Base-by-base conservation (phyloP, 1,140 invertebrate species). In the Drosophila grimshawi region DNA sequence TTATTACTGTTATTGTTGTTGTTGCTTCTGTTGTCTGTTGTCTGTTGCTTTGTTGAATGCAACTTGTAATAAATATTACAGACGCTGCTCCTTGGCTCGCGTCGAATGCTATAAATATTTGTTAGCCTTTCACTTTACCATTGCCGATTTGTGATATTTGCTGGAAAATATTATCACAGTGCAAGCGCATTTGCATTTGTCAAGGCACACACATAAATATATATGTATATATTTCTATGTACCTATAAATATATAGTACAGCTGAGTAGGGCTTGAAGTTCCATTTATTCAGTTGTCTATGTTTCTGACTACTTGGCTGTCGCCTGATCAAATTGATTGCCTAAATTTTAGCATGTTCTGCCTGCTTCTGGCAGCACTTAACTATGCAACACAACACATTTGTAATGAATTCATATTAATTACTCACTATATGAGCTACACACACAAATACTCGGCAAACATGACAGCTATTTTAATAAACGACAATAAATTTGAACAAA, bases 61-160 rank as follows among this genome's bases (percentile, higher is more conserved):
- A 78, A 89, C 64, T 79, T 85, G 86, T 85, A 89, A 89, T 89
- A 89, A 89, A 89, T 89, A 89, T 89, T 89, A 86, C 86, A 85
- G 70, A 41, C 53, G 77, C 29, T 29, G 35, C 69, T 78, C 37
- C 53, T 64, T 8, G 32, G 19, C 29, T 57, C 49, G 46, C 57
- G 51, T 74, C 64, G 62, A 70, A 60, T 63, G 64, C 83, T 80
- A 88, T 88, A 85, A 89, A 89, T 89, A 80, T 89, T 89, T 89
- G 86, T 89, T 89, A 83, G 85, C 75, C 85, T 78, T 89, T 89
- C 90, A 90, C 71, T 83, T 77, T 88, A 68, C 68, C 66, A 67
- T 79, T 85, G 85, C 71, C 83, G 85, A 90, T 89, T 89, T 89
- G 85, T 88, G 80, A 81, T 89, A 89, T 88, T 89, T 88, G 83